These are phyloP conservation scores for Heterochromis multidens DNA, from an alignment of 2,113 vertebrate genomes.

Conservation along the genomic window DNA sequence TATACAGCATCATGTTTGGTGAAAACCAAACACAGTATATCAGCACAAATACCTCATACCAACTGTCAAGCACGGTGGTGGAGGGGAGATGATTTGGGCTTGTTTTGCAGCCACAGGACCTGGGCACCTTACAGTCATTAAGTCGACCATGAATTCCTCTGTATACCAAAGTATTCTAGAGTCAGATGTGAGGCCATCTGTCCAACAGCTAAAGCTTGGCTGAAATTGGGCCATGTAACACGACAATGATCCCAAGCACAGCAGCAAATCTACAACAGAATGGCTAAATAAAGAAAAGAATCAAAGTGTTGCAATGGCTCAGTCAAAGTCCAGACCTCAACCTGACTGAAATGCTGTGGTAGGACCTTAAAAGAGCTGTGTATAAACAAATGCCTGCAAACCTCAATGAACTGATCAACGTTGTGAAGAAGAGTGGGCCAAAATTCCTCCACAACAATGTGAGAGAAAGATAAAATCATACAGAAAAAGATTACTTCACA, in stretches of 20 bases:
- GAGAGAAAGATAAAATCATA: too few species aligned
- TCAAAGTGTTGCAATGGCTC: not conserved
- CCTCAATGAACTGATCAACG: not conserved
- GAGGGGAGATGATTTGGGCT: not conserved
- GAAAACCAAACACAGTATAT: too few species aligned
- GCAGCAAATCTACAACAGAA: not conserved
- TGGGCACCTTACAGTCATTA: not conserved
- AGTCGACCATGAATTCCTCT: not conserved
- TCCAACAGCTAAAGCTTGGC: not conserved
- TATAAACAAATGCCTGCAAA: not conserved
- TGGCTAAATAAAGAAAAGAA: not conserved
- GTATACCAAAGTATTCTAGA: not conserved
- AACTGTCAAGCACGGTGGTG: not conserved
- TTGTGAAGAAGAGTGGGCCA: not conserved
- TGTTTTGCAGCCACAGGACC: not conserved
- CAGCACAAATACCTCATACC: too few species aligned
- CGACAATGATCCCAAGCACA: not conserved
- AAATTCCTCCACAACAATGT: too few species aligned
- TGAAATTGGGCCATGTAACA: not conserved
- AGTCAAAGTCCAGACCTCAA: not conserved
- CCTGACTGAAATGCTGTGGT: not conserved
- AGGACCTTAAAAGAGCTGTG: accelerated
- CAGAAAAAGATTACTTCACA: too few species aligned
- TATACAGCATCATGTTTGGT: too few species aligned
- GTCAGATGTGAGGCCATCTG: not conserved